Evolutionary conservation across 53 echinoderm and acorn worm species (phyloP), one percentile per base, ranked within the genome.

Genomic region (Apostichopus leukothele): DNA sequence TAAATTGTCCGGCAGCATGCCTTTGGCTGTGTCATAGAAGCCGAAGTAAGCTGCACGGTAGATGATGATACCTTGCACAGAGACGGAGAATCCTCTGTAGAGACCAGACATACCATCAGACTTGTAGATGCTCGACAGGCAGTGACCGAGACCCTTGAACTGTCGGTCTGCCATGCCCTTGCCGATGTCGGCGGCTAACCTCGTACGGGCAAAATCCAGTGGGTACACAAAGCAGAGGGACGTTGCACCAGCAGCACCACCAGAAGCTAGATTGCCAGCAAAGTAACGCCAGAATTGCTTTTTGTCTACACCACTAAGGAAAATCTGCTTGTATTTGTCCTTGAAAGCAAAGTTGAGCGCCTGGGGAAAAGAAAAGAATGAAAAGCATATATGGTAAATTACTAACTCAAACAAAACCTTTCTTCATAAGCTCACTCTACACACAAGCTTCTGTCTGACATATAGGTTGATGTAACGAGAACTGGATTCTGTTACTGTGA

Each of bases 291-390:
- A 90, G 92, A 98, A 96, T 39, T 96, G 94, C 89, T 88, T 94
- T 92, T 96, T 96, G 90, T 95, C 95, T 50, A 98, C 92, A 50
- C 92, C 92, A 78, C 81, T 83, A n/a, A 98, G 86, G 87, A 97
- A 97, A 52, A 98, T 75, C 80, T 90, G 93, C 96, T 96, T 95
- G 94, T 98, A 98, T 89, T 96, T 98, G 90, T 98, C 96, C 88
- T 98, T 96, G 91, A 98, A 98, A 88, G 96, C 98, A 93, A 96
- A 98, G 89, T 98, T 95, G 60, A 98, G 93, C 68, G 93, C 94
- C 93, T 95, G 75, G 26, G 83, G 27, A 67, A 89, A 0, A 89
- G 11, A 3, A 63, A 9, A 77, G 51, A 16, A 39, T 39, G 39
- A 3, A 39, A 39, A 39, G 39, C 39, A 39, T 39, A 39, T 39